Evolutionary conservation across 2,888 invertebrate species (phyloP), one percentile per base, ranked within the genome.

Genomic region (Neocrepidodera transversa): DNA sequence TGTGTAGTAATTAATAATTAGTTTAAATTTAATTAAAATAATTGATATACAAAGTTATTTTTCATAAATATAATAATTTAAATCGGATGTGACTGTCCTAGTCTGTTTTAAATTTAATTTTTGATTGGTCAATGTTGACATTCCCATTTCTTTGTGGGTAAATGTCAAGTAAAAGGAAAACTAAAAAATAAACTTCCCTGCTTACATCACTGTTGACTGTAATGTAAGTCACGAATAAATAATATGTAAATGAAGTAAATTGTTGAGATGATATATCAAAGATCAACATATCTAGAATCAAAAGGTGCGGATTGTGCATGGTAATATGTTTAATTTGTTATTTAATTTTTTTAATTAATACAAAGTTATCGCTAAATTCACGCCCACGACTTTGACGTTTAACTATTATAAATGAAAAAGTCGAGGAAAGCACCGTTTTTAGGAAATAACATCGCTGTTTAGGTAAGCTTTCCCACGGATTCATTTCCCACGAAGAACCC

Each of bases 301-400:
- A 32, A 11, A 42, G 47, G 28, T 47, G 35, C 42, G 18, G 13
- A 20, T 43, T 30, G 14, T 53, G 42, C 4, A 43, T 59, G 43
- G 59, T 59, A 50, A 52, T 52, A 55, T 52, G 52, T 14, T 54
- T 43, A 48, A 30, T 53, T 58, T 56, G 28, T 36, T 32, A 28
- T 54, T 55, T 30, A 49, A 42, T 50, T 43, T 62, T 53, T 53
- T 32, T 36, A 49, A 55, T 47, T 54, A 50, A 18, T 36, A 51
- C 23, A 40, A 50, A 28, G 62, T 66, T 63, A 64, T 62, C 47
- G 63, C 69, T 71, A 70, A 69, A 64, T 72, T 74, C 72, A 72
- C 72, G 68, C 71, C 70, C 69, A 71, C 72, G 50, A 60, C 18
- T 60, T 60, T 63, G 62, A 60, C 60, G 58, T 63, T 65, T 63